phyloP scores from a whole-genome alignment of 2,888 invertebrate genomes.

The Adela reaumurella region DNA sequence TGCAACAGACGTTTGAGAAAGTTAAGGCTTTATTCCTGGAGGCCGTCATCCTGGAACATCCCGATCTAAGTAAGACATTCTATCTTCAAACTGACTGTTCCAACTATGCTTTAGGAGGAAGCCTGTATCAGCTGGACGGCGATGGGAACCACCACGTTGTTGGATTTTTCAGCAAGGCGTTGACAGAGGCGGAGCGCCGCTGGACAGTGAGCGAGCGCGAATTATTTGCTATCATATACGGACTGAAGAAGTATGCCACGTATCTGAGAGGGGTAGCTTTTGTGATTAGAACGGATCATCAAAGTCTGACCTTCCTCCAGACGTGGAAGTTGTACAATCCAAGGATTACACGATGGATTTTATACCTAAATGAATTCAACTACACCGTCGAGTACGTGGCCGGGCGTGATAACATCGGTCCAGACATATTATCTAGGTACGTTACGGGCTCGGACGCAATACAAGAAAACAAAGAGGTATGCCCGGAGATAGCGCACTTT shows the following conservation, averaged over 20 bases:
- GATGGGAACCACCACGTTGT: conserved; percentile 8
- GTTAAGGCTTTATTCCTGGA: background rate
- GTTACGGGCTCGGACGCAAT: conserved; percentile 2
- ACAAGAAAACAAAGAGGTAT: conserved; percentile 1
- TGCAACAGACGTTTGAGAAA: background rate
- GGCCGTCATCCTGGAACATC: background rate
- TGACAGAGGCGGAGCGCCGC: conserved; percentile 10
- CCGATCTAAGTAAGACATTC: background rate
- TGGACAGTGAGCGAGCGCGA: conserved; percentile 17
- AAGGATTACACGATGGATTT: conserved; percentile 15
- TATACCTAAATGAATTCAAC: conserved; percentile 15
- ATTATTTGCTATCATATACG: conserved; percentile 14
- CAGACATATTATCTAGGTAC: conserved; percentile 17
- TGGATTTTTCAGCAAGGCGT: conserved; percentile 14
- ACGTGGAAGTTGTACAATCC: conserved; percentile 14
- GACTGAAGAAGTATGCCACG: conserved; percentile 15
- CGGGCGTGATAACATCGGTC: conserved; percentile 15
- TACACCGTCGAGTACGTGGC: conserved; percentile 13
- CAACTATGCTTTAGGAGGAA: conserved; percentile 13
- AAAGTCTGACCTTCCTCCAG: conserved; percentile 15
- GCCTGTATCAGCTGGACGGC: conserved; percentile 9
- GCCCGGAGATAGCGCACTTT: conserved; percentile 4
- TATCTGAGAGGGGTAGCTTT: conserved; percentile 14
- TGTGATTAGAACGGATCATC: conserved; percentile 17
- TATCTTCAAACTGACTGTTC: conserved; percentile 4